phyloP scores from a whole-genome alignment of 2,888 invertebrate species.

The Stramonita haemastoma region DNA sequence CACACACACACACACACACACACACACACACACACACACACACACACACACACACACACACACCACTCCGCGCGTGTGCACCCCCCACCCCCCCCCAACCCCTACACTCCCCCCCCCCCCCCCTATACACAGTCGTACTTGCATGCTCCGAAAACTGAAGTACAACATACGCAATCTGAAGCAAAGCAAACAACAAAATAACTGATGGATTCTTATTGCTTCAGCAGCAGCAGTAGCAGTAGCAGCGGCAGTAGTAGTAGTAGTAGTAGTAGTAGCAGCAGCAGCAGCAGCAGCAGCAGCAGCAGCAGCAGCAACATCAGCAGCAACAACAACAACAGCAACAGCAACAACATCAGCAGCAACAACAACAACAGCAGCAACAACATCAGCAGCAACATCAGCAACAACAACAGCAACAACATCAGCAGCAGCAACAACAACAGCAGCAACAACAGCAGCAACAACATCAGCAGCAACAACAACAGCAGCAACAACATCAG shows the following conservation, averaged over 20 bases:
- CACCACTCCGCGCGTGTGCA: too few species aligned
- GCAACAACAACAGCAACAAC: background rate
- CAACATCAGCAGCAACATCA: background rate
- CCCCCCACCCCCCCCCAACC: too few species aligned
- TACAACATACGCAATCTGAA: too few species aligned
- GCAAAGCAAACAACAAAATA: too few species aligned
- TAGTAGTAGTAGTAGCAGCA: background rate
- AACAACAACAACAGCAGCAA: background rate
- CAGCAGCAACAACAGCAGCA: background rate
- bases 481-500: background rate
- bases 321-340: background rate
- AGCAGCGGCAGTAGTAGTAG: background rate
- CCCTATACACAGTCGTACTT: too few species aligned
- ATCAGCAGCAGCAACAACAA: background rate
- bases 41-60: too few species aligned
- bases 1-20: too few species aligned
- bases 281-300: background rate
- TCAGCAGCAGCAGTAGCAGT: background rate
- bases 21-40: too few species aligned
- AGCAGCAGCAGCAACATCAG: background rate
- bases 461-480: background rate
- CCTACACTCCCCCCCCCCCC: too few species aligned
- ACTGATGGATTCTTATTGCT: too few species aligned
- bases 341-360: background rate
- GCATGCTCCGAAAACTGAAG: too few species aligned